Conservation (phyloP, 2,797 vertebrate genomes). For the Meriones psammophilus region DNA sequence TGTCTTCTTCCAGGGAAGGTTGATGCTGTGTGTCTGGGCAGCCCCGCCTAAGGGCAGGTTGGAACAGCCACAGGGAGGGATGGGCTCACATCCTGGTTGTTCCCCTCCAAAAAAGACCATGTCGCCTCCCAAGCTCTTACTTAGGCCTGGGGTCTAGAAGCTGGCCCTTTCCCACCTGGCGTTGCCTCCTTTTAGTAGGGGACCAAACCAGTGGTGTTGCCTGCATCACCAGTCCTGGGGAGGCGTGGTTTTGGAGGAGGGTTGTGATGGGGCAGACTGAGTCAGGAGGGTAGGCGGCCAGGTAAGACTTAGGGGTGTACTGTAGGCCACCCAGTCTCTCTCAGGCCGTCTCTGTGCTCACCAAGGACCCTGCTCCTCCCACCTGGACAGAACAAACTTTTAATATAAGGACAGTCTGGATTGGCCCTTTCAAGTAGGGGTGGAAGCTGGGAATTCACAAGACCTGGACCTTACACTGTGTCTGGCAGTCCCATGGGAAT, state of each 20-base stretch:
- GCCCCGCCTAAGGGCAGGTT: background rate
- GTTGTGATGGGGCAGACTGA: background rate
- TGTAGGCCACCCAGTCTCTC: background rate
- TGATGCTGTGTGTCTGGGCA: background rate
- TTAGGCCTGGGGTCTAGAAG: background rate
- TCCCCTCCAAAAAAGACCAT: background rate
- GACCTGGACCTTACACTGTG: background rate
- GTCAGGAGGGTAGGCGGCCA: background rate
- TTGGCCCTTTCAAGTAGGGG: background rate
- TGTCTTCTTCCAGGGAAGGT: background rate
- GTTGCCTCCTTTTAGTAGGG: background rate
- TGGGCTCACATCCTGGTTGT: background rate
- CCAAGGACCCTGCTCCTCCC: background rate
- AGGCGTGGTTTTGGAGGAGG: background rate
- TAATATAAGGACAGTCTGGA: background rate
- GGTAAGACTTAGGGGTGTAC: too few relatives aligned
- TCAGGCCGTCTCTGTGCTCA: background rate
- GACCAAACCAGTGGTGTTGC: too few relatives aligned
- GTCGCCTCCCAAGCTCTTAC: too few relatives aligned
- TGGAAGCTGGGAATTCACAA: background rate
- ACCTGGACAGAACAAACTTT: background rate
- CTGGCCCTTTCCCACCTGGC: background rate
- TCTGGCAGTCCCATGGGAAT: background rate
- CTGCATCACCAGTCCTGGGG: background rate
- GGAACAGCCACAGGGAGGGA: background rate